Evolutionary conservation across 2,888 invertebrate species (phyloP).

Genomic region (Troides aeacus): DNA sequence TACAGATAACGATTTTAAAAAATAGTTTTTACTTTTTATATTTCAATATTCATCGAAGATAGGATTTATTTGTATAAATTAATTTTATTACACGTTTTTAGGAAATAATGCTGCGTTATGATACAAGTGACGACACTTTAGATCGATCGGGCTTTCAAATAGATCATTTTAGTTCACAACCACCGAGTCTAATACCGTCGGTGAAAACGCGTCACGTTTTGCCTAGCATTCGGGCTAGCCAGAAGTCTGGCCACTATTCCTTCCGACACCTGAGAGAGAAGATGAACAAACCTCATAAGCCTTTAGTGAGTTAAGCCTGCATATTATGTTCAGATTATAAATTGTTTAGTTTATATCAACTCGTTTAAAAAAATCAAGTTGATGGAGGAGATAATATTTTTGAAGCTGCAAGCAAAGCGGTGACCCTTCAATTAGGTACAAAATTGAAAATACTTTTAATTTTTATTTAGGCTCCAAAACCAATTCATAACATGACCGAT

Average conservation of each 20-base stretch:
- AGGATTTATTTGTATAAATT: neutral
- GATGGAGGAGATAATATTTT: no score
- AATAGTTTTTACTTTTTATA: neutral
- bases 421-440: no score
- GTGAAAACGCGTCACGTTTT: slow-evolving; percentile 26
- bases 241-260: slow-evolving; percentile 49
- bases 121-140: slow-evolving; percentile 45
- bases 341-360: neutral
- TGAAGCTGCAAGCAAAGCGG: no score
- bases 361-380: no score
- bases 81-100: slow-evolving; percentile 30
- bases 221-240: slow-evolving; percentile 46
- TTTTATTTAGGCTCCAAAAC: slow-evolving; percentile 40
- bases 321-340: neutral
- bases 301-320: slow-evolving; percentile 11
- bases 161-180: slow-evolving; percentile 32
- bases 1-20: neutral
- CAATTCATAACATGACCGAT: slow-evolving; percentile 57
- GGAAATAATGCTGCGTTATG: slow-evolving; percentile 53
- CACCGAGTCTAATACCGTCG: slow-evolving; percentile 36
- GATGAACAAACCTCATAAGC: slow-evolving; percentile 37
- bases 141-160: slow-evolving; percentile 31
- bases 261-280: slow-evolving; percentile 45
- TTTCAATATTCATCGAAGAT: neutral
- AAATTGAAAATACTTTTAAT: neutral